These are phyloP conservation scores for Lateolabrax maculatus DNA, from an alignment of 2,797 vertebrate species.

Conservation along the genomic window DNA sequence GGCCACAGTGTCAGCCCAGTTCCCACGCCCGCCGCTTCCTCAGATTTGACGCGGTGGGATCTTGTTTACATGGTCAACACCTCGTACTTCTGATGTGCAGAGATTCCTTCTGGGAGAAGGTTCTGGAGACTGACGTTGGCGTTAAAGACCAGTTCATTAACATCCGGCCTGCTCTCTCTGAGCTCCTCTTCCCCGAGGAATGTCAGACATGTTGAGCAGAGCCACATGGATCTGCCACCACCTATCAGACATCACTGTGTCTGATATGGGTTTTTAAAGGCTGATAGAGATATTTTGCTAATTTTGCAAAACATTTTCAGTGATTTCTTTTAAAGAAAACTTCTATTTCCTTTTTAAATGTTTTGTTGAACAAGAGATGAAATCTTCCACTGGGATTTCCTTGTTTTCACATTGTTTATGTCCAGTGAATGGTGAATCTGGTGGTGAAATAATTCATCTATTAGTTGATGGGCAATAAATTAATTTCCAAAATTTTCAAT, in stretches of 20 bases:
- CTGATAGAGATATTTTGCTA: not conserved
- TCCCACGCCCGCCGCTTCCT: constrained; percentile 38
- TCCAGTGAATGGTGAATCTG: not conserved
- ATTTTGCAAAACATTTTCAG: not conserved
- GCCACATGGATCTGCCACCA: constrained; percentile 61
- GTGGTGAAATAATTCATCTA: not conserved
- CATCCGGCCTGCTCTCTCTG: constrained; percentile 16
- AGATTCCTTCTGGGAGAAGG: constrained; percentile 5
- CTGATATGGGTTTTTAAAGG: not conserved
- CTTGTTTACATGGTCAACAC: constrained; percentile 43
- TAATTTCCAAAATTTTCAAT: not conserved
- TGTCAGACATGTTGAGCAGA: constrained; percentile 58
- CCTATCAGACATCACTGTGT: not conserved
- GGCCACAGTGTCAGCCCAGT: not conserved
- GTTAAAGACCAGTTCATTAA: constrained; percentile 17
- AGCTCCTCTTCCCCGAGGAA: constrained; percentile 51
- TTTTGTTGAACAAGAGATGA: not conserved
- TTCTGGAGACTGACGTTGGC: constrained; percentile 8
- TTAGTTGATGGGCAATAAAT: not conserved
- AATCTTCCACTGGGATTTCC: not conserved
- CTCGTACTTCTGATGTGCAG: constrained; percentile 28
- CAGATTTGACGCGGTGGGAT: constrained; percentile 29
- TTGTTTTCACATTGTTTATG: not conserved
- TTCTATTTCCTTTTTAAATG: not conserved
- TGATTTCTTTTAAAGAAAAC: too few relatives aligned